These are phyloP conservation scores for Cylloceria caligata DNA, from an alignment of 2,888 invertebrate species.

Conservation along the genomic window DNA sequence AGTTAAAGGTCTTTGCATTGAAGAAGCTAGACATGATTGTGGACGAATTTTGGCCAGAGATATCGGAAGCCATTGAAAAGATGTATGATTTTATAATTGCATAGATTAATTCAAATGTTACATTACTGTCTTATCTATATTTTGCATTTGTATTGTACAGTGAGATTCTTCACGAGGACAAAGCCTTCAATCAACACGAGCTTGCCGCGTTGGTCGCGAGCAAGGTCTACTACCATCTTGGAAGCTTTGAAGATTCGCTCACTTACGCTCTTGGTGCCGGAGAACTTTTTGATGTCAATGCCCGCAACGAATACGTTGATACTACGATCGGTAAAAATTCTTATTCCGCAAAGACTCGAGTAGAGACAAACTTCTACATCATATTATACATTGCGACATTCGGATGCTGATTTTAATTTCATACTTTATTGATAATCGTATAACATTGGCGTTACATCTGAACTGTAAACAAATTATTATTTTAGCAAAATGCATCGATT, in stretches of 20 bases:
- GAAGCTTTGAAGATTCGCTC: conserved; percentile 98
- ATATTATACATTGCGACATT: too few relatives aligned
- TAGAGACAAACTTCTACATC: too few relatives aligned
- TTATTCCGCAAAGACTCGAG: too few relatives aligned
- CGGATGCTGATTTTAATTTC: too few relatives aligned
- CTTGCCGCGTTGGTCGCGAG: conserved; percentile 98
- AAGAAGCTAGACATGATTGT: conserved; percentile 97
- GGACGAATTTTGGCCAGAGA: conserved; percentile 99
- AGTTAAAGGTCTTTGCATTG: conserved; percentile 96
- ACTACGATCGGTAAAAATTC: conserved; percentile 91
- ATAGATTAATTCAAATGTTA: conserved; percentile 2
- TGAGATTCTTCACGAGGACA: conserved; percentile 98
- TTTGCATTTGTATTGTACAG: conserved; percentile 81
- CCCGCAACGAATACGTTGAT: conserved; percentile 97
- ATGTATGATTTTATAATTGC: conserved; percentile 87
- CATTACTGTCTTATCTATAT: conserved; percentile 3
- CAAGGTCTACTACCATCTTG: conserved; percentile 99
- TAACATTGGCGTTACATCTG: too few relatives aligned
- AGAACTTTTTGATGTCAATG: conserved; percentile 97
- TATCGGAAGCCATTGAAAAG: conserved; percentile 98
- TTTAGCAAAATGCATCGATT: conserved; percentile 97
- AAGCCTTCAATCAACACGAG: conserved; percentile 94
- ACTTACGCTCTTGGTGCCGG: conserved; percentile 99
- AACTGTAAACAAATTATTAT: conserved; percentile 60
- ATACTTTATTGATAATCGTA: too few relatives aligned